phyloP scores from a whole-genome alignment of 2,113 vertebrate genomes.

The Ameiurus melas region DNA sequence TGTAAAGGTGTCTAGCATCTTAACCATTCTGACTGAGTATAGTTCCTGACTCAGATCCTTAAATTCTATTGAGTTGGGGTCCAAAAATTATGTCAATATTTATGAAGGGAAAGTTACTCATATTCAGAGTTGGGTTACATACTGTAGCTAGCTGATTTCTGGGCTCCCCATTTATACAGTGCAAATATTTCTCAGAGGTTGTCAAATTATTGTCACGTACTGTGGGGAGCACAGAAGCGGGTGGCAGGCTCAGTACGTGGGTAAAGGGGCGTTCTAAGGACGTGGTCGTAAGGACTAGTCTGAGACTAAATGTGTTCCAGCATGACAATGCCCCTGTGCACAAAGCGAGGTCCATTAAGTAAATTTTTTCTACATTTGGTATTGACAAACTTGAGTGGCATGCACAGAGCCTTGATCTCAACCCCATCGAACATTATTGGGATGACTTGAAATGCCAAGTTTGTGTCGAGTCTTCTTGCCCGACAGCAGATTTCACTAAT shows the following conservation, averaged over 20 bases:
- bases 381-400: neutral
- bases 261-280: too few species aligned
- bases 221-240: too few species aligned
- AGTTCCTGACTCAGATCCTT: neutral
- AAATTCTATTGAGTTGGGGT: neutral
- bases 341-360: neutral
- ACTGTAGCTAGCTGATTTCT: neutral
- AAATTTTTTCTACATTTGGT: neutral
- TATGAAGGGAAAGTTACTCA: neutral
- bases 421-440: neutral
- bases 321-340: neutral
- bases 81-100: neutral
- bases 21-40: neutral
- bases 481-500: neutral
- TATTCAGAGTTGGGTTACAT: neutral
- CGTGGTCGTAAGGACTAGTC: too few species aligned
- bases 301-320: neutral
- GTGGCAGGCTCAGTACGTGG: too few species aligned
- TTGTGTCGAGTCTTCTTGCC: neutral
- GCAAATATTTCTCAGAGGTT: neutral
- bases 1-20: neutral
- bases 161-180: neutral
- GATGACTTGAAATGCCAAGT: neutral
- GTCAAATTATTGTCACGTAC: neutral
- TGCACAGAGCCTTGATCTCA: neutral